A percentile compares a stretch with the other conserved stretches of the same genome.
Evolutionary conservation across 2,888 invertebrate genomes (phyloP).

Genomic region (Nephrocerus scutellatus): DNA sequence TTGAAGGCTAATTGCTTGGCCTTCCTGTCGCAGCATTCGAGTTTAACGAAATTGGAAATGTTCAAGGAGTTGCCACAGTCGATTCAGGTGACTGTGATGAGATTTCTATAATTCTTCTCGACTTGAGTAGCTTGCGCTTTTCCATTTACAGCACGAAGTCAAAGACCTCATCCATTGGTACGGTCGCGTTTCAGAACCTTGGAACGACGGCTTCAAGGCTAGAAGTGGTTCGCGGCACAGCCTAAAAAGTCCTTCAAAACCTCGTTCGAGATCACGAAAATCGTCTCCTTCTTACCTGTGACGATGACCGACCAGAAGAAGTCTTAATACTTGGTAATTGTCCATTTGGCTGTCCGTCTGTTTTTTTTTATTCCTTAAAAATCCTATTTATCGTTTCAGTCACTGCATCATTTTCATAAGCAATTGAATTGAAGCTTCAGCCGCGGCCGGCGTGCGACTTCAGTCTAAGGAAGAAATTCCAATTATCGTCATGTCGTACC

Average conservation of each 20-base stretch:
- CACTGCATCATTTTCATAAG: no score
- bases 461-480: no score
- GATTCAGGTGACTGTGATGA: slow-evolving; percentile 32
- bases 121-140: neutral
- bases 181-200: slow-evolving; percentile 42
- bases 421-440: no score
- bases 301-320: slow-evolving; percentile 32
- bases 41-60: slow-evolving; percentile 38
- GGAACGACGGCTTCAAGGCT: slow-evolving; percentile 36
- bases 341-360: no score
- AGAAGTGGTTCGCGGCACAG: slow-evolving; percentile 36
- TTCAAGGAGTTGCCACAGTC: slow-evolving; percentile 39
- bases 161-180: slow-evolving; percentile 43
- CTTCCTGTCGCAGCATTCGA: slow-evolving; percentile 40
- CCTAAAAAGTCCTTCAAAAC: slow-evolving; percentile 40
- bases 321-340: no score
- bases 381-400: no score
- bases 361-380: no score
- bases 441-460: no score
- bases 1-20: slow-evolving; percentile 41
- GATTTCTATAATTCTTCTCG: neutral
- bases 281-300: slow-evolving; percentile 43
- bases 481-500: no score
- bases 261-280: slow-evolving; percentile 39
- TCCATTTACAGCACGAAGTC: slow-evolving; percentile 34